Conservation (phyloP, 2,797 vertebrate genomes). For the Eutrigla gurnardus region DNA sequence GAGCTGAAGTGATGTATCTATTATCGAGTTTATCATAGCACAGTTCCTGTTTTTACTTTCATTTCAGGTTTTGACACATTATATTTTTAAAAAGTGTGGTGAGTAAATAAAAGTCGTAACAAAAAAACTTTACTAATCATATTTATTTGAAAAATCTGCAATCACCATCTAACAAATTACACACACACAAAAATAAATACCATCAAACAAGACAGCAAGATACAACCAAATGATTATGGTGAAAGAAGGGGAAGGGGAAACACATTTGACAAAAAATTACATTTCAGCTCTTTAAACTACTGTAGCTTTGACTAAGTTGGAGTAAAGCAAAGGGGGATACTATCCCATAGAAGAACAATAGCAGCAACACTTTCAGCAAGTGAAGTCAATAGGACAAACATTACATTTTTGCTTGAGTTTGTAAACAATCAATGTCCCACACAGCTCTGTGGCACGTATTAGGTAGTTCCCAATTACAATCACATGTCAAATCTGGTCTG, state of each 20-base stretch:
- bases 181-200: constrained; percentile 54
- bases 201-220: constrained; percentile 38
- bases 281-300: constrained; percentile 38
- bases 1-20: constrained; percentile 11
- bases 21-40: neutral
- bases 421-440: constrained; percentile 71
- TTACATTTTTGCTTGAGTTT: constrained; percentile 42
- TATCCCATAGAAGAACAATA: constrained; percentile 57
- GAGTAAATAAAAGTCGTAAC: neutral
- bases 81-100: neutral
- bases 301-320: constrained; percentile 27
- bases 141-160: constrained; percentile 70
- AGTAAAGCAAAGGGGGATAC: constrained; percentile 31
- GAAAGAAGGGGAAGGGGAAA: constrained; percentile 18
- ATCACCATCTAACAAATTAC: constrained; percentile 55
- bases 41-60: constrained; percentile 81
- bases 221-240: constrained; percentile 24
- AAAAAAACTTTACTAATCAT: constrained; percentile 31
- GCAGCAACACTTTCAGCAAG: constrained; percentile 75
- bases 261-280: constrained; percentile 41
- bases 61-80: constrained; percentile 57
- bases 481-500: constrained; percentile 33
- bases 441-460: constrained; percentile 51
- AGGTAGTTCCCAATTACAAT: constrained; percentile 53
- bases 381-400: constrained; percentile 40